A percentile compares a stretch with the other conserved stretches of the same genome.
These are phyloP conservation scores for Riparia riparia DNA, from an alignment of 2,113 vertebrate species.

Conservation along the genomic window DNA sequence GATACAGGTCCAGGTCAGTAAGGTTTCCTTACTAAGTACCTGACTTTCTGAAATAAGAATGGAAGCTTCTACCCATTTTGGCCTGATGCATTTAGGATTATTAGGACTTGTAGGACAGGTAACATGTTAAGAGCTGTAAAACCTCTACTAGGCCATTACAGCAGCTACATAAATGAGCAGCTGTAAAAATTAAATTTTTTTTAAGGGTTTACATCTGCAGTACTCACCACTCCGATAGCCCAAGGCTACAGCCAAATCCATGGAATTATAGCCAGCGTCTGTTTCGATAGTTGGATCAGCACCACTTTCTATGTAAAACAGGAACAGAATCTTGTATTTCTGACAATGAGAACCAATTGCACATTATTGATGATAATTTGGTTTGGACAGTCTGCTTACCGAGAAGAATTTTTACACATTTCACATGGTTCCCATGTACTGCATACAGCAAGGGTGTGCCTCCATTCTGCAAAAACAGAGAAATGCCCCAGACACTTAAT, in stretches of 20 bases:
- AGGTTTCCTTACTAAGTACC: not conserved
- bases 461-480: constrained; percentile 86
- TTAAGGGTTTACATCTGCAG: not conserved
- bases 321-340: not conserved
- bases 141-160: not conserved
- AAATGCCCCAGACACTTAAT: not conserved
- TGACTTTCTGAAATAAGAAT: not conserved
- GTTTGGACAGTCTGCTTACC: constrained; percentile 76
- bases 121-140: not conserved
- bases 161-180: not conserved
- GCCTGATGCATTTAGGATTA: not conserved
- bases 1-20: not conserved
- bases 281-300: constrained; percentile 96
- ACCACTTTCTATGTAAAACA: constrained; percentile 85
- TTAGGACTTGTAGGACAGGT: not conserved
- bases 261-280: constrained; percentile 96
- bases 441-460: constrained; percentile 95
- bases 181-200: not conserved
- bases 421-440: constrained; percentile 97
- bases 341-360: not conserved
- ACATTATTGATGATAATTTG: not conserved
- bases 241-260: constrained; percentile 97
- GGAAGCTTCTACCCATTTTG: not conserved
- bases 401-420: constrained; percentile 94
- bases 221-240: constrained; percentile 92